Percentiles rank a stretch among this genome's conserved stretches.
Conservation (phyloP, 35 echinoderm and acorn worm genomes). For the Eucidaris tribuloides region DNA sequence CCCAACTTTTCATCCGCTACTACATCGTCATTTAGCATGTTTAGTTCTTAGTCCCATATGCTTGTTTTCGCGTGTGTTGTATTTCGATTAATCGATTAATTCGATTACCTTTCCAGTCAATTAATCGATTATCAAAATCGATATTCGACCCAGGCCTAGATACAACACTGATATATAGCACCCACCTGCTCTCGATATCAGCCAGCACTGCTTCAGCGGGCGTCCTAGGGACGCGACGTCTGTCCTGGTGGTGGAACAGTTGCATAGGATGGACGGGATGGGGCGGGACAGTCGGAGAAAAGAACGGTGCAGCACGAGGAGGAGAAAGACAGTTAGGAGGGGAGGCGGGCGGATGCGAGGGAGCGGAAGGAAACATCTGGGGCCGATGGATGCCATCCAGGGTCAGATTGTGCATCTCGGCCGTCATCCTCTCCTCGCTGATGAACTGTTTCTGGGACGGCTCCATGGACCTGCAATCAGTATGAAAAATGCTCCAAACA, state of each 20-base stretch:
- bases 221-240: neutral
- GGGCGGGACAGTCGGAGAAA: neutral
- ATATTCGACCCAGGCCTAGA: too few relatives aligned
- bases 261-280: neutral
- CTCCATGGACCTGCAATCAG: conserved; percentile 3
- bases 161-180: neutral
- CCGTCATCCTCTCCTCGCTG: conserved; percentile 76
- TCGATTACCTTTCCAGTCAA: too few relatives aligned
- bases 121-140: too few relatives aligned
- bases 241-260: conserved; percentile 13
- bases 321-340: too few relatives aligned
- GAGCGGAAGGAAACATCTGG: neutral
- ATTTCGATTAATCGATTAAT: too few relatives aligned
- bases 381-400: neutral
- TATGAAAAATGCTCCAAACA: neutral
- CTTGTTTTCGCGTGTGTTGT: too few relatives aligned
- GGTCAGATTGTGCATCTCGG: conserved; percentile 58
- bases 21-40: too few relatives aligned
- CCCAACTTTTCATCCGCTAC: too few relatives aligned
- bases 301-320: neutral
- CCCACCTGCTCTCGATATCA: conserved; percentile 56
- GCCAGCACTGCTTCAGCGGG: conserved; percentile 1
- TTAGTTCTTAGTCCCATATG: too few relatives aligned
- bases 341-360: neutral
- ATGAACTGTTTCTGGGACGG: conserved; percentile 61